Base-by-base conservation (phyloP, 2,113 vertebrate genomes). In the Dendrocopos noguchii region DNA sequence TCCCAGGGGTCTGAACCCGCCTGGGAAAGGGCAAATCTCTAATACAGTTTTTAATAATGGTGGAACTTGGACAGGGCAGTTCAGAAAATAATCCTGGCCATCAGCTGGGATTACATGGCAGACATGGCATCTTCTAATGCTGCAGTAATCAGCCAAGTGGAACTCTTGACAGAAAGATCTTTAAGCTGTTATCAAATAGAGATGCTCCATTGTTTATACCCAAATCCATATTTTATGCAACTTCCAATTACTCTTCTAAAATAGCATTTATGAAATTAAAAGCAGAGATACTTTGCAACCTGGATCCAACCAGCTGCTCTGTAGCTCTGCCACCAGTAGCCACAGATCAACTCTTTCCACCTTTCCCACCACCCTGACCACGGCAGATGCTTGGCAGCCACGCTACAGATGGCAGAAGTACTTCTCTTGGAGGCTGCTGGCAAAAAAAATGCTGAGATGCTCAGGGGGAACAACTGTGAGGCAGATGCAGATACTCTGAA, bases 191-290 rank as follows among this genome's bases (percentile, higher is more conserved):
- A 83, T 75, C 83, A 88, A 94, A 91, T 44, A 36, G 64, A 33
- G 44, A 74, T 31, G 16, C 80, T 91, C 50, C 59, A 78, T 75
- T 91, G 85, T 96, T 91, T 76, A 80, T 66, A 52, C 27, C 42
- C 46, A 52, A 22, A 96, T 93, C 85, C 27, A 5, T 90, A 57
- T 95, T 96, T 96, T 88, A 94, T 74, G 89, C 91, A 87, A 92
- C 61, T 95, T 95, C 59, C 80, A 90, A 80, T 94, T 94, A 87
- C 85, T 90, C 80, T 76, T 63, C 88, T 75, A 87, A 68, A 72
- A 66, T 6, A 59, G 87, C 42, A 36, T 19, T 79, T 87, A 96
- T 88, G 90, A 83, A 95, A 92, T 96, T 89, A 93, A 89, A 92
- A 97, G 91, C 61, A 91, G 72, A 4, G 15, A 78, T 29, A 72